Conservation (phyloP, 2,797 vertebrate species). For the Ispidina lecontei region DNA sequence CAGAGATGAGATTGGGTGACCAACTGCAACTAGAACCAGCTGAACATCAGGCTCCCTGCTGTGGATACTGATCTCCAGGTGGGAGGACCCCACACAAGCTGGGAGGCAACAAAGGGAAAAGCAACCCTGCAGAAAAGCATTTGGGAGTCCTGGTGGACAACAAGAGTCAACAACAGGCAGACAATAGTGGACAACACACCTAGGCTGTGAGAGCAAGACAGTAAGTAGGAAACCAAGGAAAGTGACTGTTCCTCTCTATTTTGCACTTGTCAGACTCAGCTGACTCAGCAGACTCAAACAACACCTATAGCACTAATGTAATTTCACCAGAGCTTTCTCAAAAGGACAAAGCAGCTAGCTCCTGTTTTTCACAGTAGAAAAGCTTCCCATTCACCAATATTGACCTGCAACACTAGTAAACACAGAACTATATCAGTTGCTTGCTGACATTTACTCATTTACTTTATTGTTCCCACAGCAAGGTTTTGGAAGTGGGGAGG, state of each 20-base stretch:
- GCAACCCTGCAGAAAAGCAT: background rate
- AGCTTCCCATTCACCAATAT: background rate
- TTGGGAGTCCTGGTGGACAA: background rate
- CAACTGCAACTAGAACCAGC: background rate
- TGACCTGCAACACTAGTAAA: background rate
- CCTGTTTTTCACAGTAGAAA: background rate
- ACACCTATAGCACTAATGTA: background rate
- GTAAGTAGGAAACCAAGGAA: background rate
- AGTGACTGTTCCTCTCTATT: background rate
- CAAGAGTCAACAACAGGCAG: background rate
- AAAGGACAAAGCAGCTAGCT: background rate
- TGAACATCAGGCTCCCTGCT: background rate
- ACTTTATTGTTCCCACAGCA: background rate
- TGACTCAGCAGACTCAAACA: no score
- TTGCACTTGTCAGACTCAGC: background rate
- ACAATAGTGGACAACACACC: background rate
- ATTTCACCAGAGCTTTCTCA: background rate
- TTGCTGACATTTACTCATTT: background rate
- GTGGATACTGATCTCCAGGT: background rate
- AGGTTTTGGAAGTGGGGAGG: background rate
- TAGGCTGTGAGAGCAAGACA: background rate
- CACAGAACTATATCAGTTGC: background rate
- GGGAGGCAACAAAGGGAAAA: background rate
- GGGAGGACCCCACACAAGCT: background rate
- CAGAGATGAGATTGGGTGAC: background rate